Base-by-base conservation (phyloP, 2,888 invertebrate species). In the Patella depressa region DNA sequence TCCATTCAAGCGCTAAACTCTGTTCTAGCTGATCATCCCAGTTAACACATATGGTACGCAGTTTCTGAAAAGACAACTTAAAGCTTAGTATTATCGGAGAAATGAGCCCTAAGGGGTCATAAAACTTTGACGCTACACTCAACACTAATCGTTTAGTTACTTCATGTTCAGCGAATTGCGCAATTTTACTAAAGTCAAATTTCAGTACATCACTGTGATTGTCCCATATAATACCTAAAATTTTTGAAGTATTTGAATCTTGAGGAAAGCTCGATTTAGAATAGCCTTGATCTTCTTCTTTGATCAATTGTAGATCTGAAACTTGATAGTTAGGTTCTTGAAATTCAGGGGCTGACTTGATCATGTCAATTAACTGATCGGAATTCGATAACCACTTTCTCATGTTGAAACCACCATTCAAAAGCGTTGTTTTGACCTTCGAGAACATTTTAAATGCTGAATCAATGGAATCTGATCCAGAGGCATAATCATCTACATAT, bases 21-120 rank as follows among this genome's bases (percentile, higher is more conserved):
- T 57, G 3, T 3, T 57, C 57, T 57, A 57, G n/a, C 57, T 57
- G 57, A 57, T 57, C 57, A 57, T 57, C 57, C 57, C 57, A 57
- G n/a, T 57, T n/a, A 17, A 57, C n/a, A 57, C n/a, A 0, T 17
- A 57, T 15, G 5, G 57, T 57, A 57, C 57, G 11, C 15, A 57
- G 57, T 57, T 57, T 57, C n/a, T 57, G 57, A 57, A 57, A 57
- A 4, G n/a, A 57, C n/a, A 57, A 57, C n/a, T 57, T 57, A 57
- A 57, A 57, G n/a, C 57, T 57, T 5, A 57, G n/a, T 17, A 57
- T 14, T 17, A 57, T 57, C 14, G 15, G 57, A 57, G 57, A 57
- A 17, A 57, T 57, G n/a, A 57, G 57, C n/a, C 57, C 57, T 57
- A 57, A 57, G n/a, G 57, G 57, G n/a, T 57, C 57, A 57, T 57